phyloP scores from a whole-genome alignment of 2,797 vertebrate genomes.

The Lates japonicus region DNA sequence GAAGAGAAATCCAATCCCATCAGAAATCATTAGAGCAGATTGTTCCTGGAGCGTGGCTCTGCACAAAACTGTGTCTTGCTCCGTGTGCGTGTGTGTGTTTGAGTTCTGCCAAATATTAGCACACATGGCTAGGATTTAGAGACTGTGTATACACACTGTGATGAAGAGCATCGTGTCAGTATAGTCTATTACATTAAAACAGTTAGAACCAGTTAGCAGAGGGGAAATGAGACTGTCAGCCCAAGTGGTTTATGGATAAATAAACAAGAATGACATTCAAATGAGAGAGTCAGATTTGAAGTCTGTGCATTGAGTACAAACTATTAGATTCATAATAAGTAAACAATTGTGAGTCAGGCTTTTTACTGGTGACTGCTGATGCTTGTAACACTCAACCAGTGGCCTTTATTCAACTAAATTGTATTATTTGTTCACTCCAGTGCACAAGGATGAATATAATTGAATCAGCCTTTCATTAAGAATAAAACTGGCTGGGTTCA shows the following conservation, averaged over 20 bases:
- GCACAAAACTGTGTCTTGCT: slow-evolving; percentile 18
- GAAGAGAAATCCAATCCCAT: slow-evolving; percentile 74
- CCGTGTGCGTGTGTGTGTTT: slow-evolving; percentile 16
- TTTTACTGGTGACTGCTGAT: slow-evolving; percentile 57
- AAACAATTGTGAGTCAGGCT: slow-evolving; percentile 56
- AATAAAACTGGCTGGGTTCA: slow-evolving; percentile 31
- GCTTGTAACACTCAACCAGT: slow-evolving; percentile 58
- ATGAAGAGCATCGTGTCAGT: slow-evolving; percentile 28
- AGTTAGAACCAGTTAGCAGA: slow-evolving; percentile 48
- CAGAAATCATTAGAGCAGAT: slow-evolving; percentile 69
- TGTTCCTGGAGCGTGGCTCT: slow-evolving; percentile 56
- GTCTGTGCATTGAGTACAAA: slow-evolving; percentile 30
- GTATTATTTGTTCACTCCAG: slow-evolving; percentile 47
- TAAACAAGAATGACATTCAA: slow-evolving; percentile 69
- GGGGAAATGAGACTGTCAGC: slow-evolving; percentile 64
- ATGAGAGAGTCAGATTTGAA: slow-evolving; percentile 38
- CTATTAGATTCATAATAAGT: slow-evolving; percentile 60
- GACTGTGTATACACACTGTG: slow-evolving; percentile 13
- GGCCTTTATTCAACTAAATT: slow-evolving; percentile 53
- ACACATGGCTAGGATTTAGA: slow-evolving; percentile 44
- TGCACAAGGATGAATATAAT: slow-evolving; percentile 56
- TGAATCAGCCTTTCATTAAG: slow-evolving; percentile 57
- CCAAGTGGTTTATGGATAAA: slow-evolving; percentile 60
- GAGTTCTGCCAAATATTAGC: slow-evolving; percentile 28
- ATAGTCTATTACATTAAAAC: slow-evolving; percentile 36